Evolutionary conservation across 23 tunicate genomes (phyloP).

Genomic region (Oikopleura albicans): DNA sequence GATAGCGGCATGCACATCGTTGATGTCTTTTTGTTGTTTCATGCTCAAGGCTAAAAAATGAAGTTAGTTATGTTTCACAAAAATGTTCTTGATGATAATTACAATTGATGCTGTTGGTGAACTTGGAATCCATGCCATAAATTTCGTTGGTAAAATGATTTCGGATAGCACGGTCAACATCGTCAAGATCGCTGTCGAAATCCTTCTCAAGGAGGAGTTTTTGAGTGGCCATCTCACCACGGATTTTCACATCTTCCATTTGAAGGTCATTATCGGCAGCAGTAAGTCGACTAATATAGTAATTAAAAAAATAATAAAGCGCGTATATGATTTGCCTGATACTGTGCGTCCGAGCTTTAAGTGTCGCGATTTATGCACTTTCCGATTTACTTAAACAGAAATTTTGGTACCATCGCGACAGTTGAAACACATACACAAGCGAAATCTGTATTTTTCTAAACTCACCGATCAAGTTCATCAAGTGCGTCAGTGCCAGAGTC

Average conservation of each 20-base stretch:
- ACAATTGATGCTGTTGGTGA: background rate
- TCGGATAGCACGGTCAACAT: background rate
- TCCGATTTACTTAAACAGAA: too few relatives aligned
- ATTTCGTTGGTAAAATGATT: background rate
- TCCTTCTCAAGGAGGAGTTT: background rate
- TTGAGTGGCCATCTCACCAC: background rate
- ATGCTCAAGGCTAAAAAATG: background rate
- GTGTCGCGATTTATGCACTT: too few relatives aligned
- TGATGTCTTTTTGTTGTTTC: background rate
- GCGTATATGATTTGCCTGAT: too few relatives aligned
- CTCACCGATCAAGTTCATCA: too few relatives aligned
- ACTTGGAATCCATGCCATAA: background rate
- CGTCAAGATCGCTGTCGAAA: background rate
- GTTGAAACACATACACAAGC: too few relatives aligned
- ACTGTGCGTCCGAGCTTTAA: too few relatives aligned
- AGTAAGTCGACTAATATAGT: background rate
- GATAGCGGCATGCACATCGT: background rate
- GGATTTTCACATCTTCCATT: background rate
- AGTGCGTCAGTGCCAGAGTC: too few relatives aligned
- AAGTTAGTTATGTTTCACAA: background rate
- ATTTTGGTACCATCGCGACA: too few relatives aligned
- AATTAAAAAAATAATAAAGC: too few relatives aligned
- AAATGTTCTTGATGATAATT: background rate
- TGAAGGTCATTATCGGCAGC: background rate
- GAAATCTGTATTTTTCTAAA: too few relatives aligned